These are phyloP conservation scores for Lepidochrysops patricia DNA, from an alignment of 2,888 invertebrate species.

Conservation along the genomic window DNA sequence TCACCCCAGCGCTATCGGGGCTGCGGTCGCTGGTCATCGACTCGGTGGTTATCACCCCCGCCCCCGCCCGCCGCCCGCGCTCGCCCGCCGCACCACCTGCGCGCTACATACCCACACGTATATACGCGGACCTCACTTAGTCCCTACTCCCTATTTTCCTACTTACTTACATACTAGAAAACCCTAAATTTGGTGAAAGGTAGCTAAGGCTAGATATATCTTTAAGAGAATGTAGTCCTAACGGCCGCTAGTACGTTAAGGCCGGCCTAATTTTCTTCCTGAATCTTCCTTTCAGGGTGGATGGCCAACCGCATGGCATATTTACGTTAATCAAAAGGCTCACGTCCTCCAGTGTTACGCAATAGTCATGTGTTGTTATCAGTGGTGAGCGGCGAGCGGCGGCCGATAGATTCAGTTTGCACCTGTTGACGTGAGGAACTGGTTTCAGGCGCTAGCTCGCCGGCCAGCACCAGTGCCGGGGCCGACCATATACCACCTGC, in stretches of 20 bases:
- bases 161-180: too few species aligned
- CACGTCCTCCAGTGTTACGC: not conserved
- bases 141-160: not conserved
- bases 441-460: not conserved
- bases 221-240: too few species aligned
- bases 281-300: too few species aligned
- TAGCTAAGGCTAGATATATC: too few species aligned
- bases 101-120: not conserved
- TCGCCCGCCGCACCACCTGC: conserved; percentile 2
- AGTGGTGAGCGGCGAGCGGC: not conserved
- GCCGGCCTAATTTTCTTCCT: too few species aligned
- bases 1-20: not conserved
- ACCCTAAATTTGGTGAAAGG: too few species aligned
- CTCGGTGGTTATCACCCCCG: conserved; percentile 1
- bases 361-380: not conserved
- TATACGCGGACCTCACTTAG: not conserved
- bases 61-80: not conserved
- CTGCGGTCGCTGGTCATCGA: not conserved
- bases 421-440: not conserved
- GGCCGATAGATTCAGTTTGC: not conserved
- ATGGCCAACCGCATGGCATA: too few species aligned
- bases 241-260: too few species aligned
- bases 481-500: not conserved
- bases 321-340: not conserved
- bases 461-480: not conserved